phyloP scores from a whole-genome alignment of 2,888 invertebrate species.

The Lagria hirta region DNA sequence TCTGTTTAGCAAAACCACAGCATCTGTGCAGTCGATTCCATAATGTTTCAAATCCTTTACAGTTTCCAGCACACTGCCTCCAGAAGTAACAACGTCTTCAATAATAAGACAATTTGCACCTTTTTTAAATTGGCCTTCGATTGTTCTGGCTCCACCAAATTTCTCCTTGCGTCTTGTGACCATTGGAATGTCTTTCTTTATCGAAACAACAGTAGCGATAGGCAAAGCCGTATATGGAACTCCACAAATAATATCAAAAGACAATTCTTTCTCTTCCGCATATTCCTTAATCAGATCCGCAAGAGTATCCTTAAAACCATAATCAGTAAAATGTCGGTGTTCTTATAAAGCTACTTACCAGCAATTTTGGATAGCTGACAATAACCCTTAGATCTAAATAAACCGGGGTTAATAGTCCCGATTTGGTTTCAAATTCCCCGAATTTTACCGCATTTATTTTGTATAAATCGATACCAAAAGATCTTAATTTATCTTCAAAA shows the following conservation, averaged over 20 bases:
- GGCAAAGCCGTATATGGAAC: slow-evolving; percentile 98
- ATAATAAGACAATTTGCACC: slow-evolving; percentile 85
- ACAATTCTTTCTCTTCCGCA: slow-evolving; percentile 52
- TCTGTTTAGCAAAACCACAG: slow-evolving; percentile 85
- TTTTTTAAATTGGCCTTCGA: slow-evolving; percentile 82
- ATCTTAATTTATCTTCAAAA: slow-evolving; percentile 43
- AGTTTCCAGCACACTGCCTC: slow-evolving; percentile 91
- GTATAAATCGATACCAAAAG: slow-evolving; percentile 69
- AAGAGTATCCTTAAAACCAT: slow-evolving; percentile 63
- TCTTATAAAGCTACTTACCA: slow-evolving; percentile 66
- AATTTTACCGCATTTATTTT: slow-evolving; percentile 87
- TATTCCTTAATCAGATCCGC: slow-evolving; percentile 63
- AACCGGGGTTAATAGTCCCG: slow-evolving; percentile 88
- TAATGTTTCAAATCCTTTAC: slow-evolving; percentile 70
- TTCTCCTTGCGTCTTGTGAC: slow-evolving; percentile 88
- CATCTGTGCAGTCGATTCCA: slow-evolving; percentile 64
- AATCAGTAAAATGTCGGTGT: no score
- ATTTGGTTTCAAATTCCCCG: slow-evolving; percentile 90
- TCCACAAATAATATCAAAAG: slow-evolving; percentile 79
- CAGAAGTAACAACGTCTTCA: slow-evolving; percentile 94
- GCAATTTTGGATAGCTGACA: slow-evolving; percentile 83
- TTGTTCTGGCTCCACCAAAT: slow-evolving; percentile 93
- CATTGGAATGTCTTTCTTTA: slow-evolving; percentile 78
- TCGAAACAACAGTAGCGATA: slow-evolving; percentile 82
- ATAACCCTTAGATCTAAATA: slow-evolving; percentile 95